Evolutionary conservation across 2,113 vertebrate species (phyloP).

Genomic region (Mesitornis unicolor): DNA sequence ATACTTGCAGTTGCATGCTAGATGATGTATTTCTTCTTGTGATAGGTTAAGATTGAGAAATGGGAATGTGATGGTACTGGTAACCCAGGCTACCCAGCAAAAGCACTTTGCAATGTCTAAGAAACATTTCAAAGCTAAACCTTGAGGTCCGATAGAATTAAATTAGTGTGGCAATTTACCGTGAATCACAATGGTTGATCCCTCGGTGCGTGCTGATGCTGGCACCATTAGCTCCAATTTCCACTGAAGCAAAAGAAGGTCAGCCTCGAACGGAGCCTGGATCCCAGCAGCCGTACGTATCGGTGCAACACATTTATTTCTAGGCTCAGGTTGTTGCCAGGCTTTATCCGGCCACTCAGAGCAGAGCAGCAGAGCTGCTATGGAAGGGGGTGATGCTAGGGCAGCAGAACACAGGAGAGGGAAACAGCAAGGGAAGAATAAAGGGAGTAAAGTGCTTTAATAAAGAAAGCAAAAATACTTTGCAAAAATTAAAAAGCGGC

Average conservation of each 20-base stretch:
- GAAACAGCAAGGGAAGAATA: not conserved
- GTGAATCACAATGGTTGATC: conserved; percentile 22
- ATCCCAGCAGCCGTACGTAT: not conserved
- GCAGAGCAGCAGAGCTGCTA: no score
- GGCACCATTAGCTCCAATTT: conserved; percentile 10
- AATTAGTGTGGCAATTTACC: conserved; percentile 30
- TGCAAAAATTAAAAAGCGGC: not conserved
- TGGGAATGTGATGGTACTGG: not conserved
- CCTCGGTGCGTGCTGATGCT: not conserved
- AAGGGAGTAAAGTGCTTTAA: not conserved
- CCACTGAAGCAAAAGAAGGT: conserved; percentile 14
- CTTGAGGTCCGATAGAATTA: not conserved
- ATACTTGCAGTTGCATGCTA: not conserved
- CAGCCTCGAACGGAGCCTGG: not conserved
- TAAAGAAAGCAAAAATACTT: not conserved
- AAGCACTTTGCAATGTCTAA: not conserved
- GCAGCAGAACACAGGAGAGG: not conserved
- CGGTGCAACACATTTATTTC: not conserved
- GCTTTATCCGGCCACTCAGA: no score
- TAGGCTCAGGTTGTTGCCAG: no score
- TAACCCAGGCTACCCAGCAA: not conserved
- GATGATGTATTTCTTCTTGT: not conserved
- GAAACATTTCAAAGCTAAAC: conserved; percentile 4
- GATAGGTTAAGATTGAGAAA: not conserved
- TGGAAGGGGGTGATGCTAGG: not conserved